Percentiles rank a stretch among this genome's conserved stretches.
phyloP scores from a whole-genome alignment of 2,113 vertebrate genomes.

The Bostrychus sinensis region DNA sequence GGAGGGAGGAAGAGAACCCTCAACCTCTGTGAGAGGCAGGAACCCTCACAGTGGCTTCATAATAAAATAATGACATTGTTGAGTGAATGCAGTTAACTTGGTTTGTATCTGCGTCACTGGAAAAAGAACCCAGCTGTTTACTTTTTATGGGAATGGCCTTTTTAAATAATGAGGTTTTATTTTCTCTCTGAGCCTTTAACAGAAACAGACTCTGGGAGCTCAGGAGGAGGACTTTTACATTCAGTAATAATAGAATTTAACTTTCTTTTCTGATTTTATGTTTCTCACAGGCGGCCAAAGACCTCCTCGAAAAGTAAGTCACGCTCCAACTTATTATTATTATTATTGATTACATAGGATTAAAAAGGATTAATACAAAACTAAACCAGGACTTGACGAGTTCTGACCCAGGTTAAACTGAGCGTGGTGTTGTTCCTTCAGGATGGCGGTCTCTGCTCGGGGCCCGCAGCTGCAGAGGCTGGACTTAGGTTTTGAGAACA shows the following conservation, averaged over 20 bases:
- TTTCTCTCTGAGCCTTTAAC: no score
- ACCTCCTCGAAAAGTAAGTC: conserved; percentile 90
- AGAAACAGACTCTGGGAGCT: no score
- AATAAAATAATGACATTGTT: no score
- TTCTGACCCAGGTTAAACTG: not conserved
- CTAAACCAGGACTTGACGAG: not conserved
- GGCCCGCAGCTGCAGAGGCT: conserved; percentile 78
- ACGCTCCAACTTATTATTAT: no score
- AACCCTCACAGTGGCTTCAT: no score
- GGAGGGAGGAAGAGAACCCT: no score
- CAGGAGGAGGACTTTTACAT: not conserved
- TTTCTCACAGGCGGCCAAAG: conserved; percentile 82
- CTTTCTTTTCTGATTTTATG: not conserved
- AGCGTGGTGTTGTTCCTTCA: conserved; percentile 44
- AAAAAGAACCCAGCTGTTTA: no score
- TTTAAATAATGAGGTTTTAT: not conserved
- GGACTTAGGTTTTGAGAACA: conserved; percentile 83
- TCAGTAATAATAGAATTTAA: conserved; percentile 12
- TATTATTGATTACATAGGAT: no score
- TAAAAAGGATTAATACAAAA: not conserved
- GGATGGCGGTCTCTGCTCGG: conserved; percentile 83
- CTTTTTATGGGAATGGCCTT: not conserved
- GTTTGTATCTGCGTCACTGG: no score
- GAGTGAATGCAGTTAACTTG: no score
- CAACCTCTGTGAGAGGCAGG: no score